phyloP scores from a whole-genome alignment of 2,113 vertebrate genomes.

The Xerus inauris region DNA sequence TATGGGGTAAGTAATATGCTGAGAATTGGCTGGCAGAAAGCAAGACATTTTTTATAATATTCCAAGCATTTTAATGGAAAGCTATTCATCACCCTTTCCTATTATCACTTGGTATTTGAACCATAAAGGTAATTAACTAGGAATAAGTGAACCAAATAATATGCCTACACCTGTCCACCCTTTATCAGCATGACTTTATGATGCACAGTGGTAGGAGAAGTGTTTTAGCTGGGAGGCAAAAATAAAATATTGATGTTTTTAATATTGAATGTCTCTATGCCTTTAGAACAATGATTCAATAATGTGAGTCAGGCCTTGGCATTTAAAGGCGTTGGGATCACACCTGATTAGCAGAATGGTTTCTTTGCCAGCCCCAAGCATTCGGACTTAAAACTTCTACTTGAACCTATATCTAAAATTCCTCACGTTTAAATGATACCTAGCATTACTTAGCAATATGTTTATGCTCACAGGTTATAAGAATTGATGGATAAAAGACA shows the following conservation, averaged over 20 bases:
- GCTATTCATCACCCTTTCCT: conserved; percentile 60
- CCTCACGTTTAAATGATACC: conserved; percentile 53
- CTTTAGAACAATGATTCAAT: conserved; percentile 67
- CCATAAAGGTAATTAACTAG: conserved; percentile 57
- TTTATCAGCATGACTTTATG: conserved; percentile 75
- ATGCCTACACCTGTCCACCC: conserved; percentile 67
- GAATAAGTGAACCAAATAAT: conserved; percentile 69
- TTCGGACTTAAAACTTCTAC: conserved; percentile 32
- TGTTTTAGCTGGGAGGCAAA: conserved; percentile 69
- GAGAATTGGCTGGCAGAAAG: conserved; percentile 63
- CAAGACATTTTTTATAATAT: conserved; percentile 73
- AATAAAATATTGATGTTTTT: conserved; percentile 76
- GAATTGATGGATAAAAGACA: neutral
- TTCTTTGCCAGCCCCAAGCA: neutral
- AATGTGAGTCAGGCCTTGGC: conserved; percentile 58
- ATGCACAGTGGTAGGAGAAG: conserved; percentile 65
- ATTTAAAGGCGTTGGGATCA: conserved; percentile 69
- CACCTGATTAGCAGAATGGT: conserved; percentile 24
- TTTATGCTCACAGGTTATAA: neutral
- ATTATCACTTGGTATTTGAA: conserved; percentile 70
- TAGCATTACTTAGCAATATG: conserved; percentile 5
- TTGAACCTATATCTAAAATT: conserved; percentile 37
- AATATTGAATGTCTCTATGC: conserved; percentile 71
- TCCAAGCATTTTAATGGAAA: conserved; percentile 68
- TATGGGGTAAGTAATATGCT: conserved; percentile 70